These are phyloP conservation scores for Nezara viridula DNA, from an alignment of 2,888 invertebrate species.

Conservation along the genomic window DNA sequence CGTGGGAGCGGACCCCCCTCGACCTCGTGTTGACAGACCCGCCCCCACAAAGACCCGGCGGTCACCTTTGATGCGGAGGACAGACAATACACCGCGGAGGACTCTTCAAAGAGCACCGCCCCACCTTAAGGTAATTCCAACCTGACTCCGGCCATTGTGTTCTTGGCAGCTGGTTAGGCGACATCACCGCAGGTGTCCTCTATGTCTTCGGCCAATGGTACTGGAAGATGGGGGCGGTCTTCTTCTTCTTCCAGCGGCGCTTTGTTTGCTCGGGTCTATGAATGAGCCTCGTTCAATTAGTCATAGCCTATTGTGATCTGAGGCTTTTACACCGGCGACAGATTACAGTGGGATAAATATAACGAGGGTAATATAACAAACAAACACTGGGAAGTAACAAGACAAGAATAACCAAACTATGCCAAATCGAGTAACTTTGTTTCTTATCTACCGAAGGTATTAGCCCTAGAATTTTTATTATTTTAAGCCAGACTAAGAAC, in stretches of 20 bases:
- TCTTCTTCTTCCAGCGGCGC: not conserved
- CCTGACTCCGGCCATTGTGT: slow-evolving; percentile 34
- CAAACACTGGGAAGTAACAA: too few relatives aligned
- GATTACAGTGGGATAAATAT: not conserved
- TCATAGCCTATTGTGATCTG: not conserved
- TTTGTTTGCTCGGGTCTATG: not conserved
- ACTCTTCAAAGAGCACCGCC: slow-evolving; percentile 5
- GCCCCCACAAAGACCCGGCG: slow-evolving; percentile 35
- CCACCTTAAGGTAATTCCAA: slow-evolving; percentile 11
- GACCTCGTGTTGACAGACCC: slow-evolving; percentile 17
- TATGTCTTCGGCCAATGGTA: not conserved
- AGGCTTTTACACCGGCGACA: not conserved
- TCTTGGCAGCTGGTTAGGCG: slow-evolving; percentile 27
- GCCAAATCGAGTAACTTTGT: too few relatives aligned
- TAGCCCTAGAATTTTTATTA: too few relatives aligned
- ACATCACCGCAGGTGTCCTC: slow-evolving; percentile 12
- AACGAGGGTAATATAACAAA: not conserved
- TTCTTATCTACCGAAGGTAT: too few relatives aligned
- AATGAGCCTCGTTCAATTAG: not conserved
- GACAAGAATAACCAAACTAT: too few relatives aligned
- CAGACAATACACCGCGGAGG: not conserved
- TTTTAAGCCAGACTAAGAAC: too few relatives aligned
- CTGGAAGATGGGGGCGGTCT: not conserved
- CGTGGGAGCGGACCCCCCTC: slow-evolving; percentile 37
- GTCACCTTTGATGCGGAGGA: not conserved